Conservation (phyloP, 64 coral and sea anemone genomes). For the Cladopsammia gracilis region DNA sequence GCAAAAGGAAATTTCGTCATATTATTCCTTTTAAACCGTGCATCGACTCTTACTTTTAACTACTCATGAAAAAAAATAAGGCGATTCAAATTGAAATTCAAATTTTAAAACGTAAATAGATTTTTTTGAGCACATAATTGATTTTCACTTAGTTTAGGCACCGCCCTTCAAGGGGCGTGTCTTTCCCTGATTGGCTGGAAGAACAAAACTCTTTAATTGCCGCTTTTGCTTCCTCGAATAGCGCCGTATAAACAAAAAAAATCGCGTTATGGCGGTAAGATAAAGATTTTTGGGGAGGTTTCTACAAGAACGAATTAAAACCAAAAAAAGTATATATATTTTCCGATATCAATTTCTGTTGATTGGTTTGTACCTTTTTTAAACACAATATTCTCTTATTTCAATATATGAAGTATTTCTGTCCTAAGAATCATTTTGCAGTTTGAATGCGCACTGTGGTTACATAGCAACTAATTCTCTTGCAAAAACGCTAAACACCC, state of each 20-base stretch:
- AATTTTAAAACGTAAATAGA: background rate
- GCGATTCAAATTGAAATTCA: background rate
- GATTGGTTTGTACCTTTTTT: too few species aligned
- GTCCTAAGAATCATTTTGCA: background rate
- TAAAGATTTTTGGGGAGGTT: too few species aligned
- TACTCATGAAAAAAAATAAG: background rate
- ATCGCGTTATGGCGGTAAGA: background rate
- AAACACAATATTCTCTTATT: too few species aligned
- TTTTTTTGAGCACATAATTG: background rate
- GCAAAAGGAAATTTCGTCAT: background rate
- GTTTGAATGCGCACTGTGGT: background rate
- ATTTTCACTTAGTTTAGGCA: slow-evolving; percentile 18
- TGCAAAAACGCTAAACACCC: slow-evolving; percentile 7
- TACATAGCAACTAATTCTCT: slow-evolving; percentile 9
- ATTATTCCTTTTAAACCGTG: too few species aligned
- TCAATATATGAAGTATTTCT: background rate
- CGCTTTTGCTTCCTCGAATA: background rate
- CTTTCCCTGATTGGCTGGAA: slow-evolving; percentile 20
- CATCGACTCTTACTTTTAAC: too few species aligned
- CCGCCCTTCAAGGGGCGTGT: slow-evolving; percentile 48
- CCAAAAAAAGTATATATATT: too few species aligned
- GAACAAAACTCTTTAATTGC: slow-evolving; percentile 1
- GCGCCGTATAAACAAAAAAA: background rate
- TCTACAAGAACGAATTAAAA: too few species aligned
- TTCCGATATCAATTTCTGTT: too few species aligned